Base-by-base conservation (phyloP, 2,113 vertebrate species). In the Lutjanus erythropterus region DNA sequence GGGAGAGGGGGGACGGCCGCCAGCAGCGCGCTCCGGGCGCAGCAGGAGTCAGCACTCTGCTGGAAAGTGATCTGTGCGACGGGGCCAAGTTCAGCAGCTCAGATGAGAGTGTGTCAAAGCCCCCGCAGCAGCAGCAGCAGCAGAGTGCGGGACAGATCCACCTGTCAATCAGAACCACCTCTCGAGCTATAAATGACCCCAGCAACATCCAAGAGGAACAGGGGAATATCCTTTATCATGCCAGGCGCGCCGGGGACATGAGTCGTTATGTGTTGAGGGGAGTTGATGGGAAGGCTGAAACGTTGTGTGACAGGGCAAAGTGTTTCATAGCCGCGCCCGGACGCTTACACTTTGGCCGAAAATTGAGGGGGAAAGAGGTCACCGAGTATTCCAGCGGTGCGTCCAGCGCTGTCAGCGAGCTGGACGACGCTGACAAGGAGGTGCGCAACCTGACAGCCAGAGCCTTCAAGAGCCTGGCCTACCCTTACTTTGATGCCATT, bases 341-440 rank as follows among this genome's bases (percentile, higher is more conserved):
- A 21, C 96, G 96, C 75, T 75, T 97, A 67, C 96, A 97, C 74
- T 94, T 96, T 59, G 94, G 95, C 53, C 94, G 93, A 56, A 97
- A 94, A 80, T 27, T 85, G 19, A 90, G 81, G 73, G 86, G 93
- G 73, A 96, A 86, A 67, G 95, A 96, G 82, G 90, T 94, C 5
- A 94, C 92, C 3, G 97, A 94, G 42, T 94, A 95, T 58, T 97
- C 97, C 31, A 98, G 98, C 73, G 96, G 97, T 0, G 96, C 96
- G 41, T 99, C 97, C 91, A 98, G 97, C 46, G 97, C 96, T 8
- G 95, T 97, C 72, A 98, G 98, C 62, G 98, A 98, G 82, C 93
- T 97, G 81, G 98, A 99, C 71, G 98, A 99, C 55, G 97, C 97
- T 0, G 98, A 99, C 92, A 97, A 98, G 76, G 98, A 99, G 89